These are phyloP conservation scores for Drepana falcataria DNA, from an alignment of 2,888 invertebrate genomes.

Conservation along the genomic window DNA sequence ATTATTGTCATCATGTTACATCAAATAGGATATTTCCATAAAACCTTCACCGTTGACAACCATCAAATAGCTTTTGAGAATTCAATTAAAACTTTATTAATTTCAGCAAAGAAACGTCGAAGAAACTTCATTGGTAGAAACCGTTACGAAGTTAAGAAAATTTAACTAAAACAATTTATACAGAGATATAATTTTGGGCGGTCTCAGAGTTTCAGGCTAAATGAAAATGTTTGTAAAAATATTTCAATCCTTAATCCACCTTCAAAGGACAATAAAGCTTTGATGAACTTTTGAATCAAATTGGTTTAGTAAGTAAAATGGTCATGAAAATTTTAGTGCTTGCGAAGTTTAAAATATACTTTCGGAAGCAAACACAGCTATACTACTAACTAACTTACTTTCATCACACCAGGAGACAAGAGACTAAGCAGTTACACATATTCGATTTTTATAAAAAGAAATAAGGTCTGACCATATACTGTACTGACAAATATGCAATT, in stretches of 20 bases:
- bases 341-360: neutral
- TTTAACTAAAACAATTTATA: constrained; percentile 68
- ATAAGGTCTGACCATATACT: too few species aligned
- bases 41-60: constrained; percentile 39
- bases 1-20: constrained; percentile 11
- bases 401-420: too few species aligned
- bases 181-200: constrained; percentile 50
- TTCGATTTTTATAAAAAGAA: too few species aligned
- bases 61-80: constrained; percentile 56
- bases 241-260: constrained; percentile 20
- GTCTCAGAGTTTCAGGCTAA: constrained; percentile 12
- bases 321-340: neutral
- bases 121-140: constrained; percentile 57
- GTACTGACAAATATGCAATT: too few species aligned
- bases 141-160: constrained; percentile 58
- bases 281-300: neutral
- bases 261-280: constrained; percentile 2
- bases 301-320: neutral
- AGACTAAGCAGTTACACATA: too few species aligned
- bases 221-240: constrained; percentile 15
- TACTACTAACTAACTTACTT: too few species aligned
- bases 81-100: constrained; percentile 77
- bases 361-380: too few species aligned
- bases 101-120: constrained; percentile 63
- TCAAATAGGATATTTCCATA: constrained; percentile 16